A percentile compares a stretch with the other conserved stretches of the same genome.
Conservation (phyloP, 2,888 invertebrate species). For the Cryptophagus acutangulus region DNA sequence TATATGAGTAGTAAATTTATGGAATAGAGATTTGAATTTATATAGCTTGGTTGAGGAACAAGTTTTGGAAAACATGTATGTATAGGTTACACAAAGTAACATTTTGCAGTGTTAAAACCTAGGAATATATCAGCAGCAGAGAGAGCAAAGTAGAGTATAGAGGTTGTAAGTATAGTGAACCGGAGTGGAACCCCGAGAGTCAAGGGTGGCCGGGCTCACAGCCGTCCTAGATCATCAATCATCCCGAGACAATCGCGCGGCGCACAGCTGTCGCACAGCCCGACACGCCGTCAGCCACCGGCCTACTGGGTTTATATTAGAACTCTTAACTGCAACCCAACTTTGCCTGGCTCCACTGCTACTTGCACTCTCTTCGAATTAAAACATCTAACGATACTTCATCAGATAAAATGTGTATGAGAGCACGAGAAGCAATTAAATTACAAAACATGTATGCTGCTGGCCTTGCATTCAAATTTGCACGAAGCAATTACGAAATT, state of each 20-base stretch:
- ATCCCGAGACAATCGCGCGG: conserved; percentile 57
- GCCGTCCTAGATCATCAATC: conserved; percentile 58
- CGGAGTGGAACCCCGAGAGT: conserved; percentile 44
- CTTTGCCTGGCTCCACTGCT: too few species aligned
- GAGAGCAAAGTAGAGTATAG: conserved; percentile 21
- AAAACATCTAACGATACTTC: too few species aligned
- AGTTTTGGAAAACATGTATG: too few species aligned
- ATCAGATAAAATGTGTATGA: too few species aligned
- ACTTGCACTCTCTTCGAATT: too few species aligned
- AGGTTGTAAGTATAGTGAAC: conserved; percentile 35
- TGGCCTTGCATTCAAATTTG: too few species aligned
- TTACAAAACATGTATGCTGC: too few species aligned
- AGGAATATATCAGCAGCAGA: conserved; percentile 7
- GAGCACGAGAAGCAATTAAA: too few species aligned
- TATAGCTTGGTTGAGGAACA: too few species aligned
- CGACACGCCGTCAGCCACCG: conserved; percentile 43
- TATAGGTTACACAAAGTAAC: conserved; percentile 21
- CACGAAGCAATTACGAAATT: too few species aligned
- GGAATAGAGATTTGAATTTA: too few species aligned
- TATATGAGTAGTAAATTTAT: too few species aligned
- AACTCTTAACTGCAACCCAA: conserved; percentile 39
- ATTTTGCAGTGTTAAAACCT: conserved; percentile 26
- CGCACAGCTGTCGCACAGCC: conserved; percentile 55
- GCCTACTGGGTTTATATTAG: conserved; percentile 44
- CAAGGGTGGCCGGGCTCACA: conserved; percentile 43